Conservation (phyloP, 2,797 vertebrate species). For the Vireo griseus region DNA sequence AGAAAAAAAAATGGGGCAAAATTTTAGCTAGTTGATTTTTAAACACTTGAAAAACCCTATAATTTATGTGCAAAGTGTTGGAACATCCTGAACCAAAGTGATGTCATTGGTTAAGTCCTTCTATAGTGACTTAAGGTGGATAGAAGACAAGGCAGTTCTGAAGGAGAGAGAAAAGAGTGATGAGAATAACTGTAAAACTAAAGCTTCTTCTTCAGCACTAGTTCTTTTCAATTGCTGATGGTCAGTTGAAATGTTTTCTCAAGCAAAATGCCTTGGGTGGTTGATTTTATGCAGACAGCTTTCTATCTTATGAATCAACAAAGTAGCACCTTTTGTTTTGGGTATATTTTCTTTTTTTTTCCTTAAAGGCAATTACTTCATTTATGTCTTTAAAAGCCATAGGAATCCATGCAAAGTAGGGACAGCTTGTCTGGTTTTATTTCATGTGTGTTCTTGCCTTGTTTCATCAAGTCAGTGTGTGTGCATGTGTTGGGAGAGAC, state of each 20-base stretch:
- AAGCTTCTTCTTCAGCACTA: neutral
- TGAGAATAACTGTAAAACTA: neutral
- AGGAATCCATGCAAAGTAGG: neutral
- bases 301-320: neutral
- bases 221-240: conserved; percentile 3
- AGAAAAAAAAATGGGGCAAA: neutral
- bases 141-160: neutral
- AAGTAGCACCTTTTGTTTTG: neutral
- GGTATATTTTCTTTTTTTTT: neutral
- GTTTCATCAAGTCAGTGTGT: neutral
- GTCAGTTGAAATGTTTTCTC: neutral
- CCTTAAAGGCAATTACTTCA: neutral
- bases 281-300: neutral
- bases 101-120: neutral
- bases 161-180: neutral
- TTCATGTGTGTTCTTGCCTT: neutral
- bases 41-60: neutral
- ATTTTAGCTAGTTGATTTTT: neutral
- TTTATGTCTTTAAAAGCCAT: neutral
- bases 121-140: neutral
- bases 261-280: neutral
- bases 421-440: neutral
- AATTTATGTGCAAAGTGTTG: neutral
- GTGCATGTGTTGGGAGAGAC: neutral
- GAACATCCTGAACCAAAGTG: neutral